Percentiles rank a stretch among this genome's conserved stretches.
These are phyloP conservation scores for Uropetala carovei DNA, from an alignment of 2,888 invertebrate genomes.

Conservation along the genomic window DNA sequence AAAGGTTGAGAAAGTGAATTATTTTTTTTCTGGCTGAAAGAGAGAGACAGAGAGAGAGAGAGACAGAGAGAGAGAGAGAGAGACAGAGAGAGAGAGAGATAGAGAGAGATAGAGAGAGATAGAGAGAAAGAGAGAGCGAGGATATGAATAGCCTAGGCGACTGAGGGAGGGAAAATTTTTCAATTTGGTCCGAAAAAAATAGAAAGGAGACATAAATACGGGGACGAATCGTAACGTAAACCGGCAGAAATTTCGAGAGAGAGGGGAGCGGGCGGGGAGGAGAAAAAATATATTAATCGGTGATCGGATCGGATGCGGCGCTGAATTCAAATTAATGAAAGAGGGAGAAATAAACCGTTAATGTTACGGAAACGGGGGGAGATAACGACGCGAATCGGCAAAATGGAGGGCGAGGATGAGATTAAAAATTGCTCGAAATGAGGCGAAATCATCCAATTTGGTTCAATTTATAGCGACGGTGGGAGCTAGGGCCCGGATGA, in stretches of 20 bases:
- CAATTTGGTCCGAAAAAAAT: background rate
- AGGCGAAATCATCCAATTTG: constrained; percentile 1
- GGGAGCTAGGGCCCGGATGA: background rate
- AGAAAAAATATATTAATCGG: too few species aligned
- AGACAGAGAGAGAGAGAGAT: too few species aligned
- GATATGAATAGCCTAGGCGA: background rate
- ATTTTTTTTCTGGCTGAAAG: background rate
- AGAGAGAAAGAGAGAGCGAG: background rate
- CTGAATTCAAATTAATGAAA: too few species aligned
- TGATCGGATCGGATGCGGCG: too few species aligned
- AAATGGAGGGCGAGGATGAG: background rate
- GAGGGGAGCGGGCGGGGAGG: too few species aligned
- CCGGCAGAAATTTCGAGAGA: too few species aligned
- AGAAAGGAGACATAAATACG: background rate
- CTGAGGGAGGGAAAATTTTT: too few species aligned
- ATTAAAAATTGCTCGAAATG: background rate
- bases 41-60: background rate
- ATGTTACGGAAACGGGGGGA: background rate
- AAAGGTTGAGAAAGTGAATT: background rate
- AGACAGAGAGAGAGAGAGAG: background rate
- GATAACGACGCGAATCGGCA: background rate
- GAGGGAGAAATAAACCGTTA: too few species aligned
- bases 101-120: too few species aligned
- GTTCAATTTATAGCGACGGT: background rate
- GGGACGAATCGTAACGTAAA: background rate